Percentiles rank a stretch among this genome's conserved stretches.
Conservation (phyloP, 2,113 vertebrate genomes). For the Phrynocephalus versicolor region DNA sequence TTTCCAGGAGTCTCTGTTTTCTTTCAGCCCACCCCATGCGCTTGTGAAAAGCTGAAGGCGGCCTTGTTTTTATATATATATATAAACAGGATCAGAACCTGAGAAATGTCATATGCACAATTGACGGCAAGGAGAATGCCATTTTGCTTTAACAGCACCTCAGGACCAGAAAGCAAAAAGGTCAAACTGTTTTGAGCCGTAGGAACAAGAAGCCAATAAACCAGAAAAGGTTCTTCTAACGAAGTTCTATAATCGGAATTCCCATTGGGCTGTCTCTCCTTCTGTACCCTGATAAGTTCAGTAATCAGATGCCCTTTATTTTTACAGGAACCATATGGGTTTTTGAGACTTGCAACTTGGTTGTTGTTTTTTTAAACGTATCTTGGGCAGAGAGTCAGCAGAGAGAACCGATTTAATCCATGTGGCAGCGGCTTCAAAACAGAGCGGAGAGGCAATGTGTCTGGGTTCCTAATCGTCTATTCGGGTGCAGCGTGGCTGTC, state of each 20-base stretch:
- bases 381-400: not conserved
- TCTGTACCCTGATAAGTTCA: not conserved
- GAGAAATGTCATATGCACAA: not conserved
- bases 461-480: no score
- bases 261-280: not conserved
- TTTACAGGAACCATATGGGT: no score
- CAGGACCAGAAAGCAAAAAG: not conserved
- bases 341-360: not conserved
- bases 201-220: not conserved
- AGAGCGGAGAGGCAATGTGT: no score
- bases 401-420: not conserved
- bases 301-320: no score
- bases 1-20: not conserved
- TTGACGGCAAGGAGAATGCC: not conserved
- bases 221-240: not conserved
- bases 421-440: no score
- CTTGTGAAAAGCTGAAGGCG: not conserved
- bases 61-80: not conserved
- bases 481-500: no score
- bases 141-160: not conserved
- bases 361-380: not conserved
- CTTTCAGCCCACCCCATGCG: not conserved
- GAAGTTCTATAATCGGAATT: not conserved
- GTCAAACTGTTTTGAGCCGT: not conserved
- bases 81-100: not conserved